phyloP scores from a whole-genome alignment of 2,888 invertebrate genomes.

The Phaonia tiefii region DNA sequence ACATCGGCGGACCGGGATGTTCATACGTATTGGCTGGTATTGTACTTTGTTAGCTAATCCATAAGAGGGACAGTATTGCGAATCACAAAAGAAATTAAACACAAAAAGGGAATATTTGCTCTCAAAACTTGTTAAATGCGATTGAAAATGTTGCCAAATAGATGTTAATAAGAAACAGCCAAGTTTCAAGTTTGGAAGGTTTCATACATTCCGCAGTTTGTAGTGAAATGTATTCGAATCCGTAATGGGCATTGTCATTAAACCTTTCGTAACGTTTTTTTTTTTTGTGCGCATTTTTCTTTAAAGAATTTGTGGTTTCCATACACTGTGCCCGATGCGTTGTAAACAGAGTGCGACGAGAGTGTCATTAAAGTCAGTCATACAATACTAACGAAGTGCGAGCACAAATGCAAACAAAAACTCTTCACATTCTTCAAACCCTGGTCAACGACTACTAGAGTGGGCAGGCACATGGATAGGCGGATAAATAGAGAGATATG shows the following conservation, averaged over 20 bases:
- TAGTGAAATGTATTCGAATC: too few relatives aligned
- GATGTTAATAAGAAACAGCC: too few relatives aligned
- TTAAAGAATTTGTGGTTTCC: neutral
- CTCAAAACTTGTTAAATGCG: too few relatives aligned
- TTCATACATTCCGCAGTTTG: too few relatives aligned
- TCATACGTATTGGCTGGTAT: too few relatives aligned
- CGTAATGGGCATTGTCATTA: too few relatives aligned
- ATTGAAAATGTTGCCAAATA: too few relatives aligned
- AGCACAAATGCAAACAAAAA: conserved; percentile 3
- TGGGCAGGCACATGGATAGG: neutral
- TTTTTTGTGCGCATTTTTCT: neutral
- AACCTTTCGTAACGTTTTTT: too few relatives aligned
- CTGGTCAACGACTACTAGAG: neutral
- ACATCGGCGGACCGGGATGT: neutral
- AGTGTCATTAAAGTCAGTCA: conserved; percentile 30
- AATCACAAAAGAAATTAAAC: too few relatives aligned
- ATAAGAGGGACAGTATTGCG: neutral
- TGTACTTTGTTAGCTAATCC: too few relatives aligned
- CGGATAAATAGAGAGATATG: neutral
- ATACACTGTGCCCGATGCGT: conserved; percentile 1
- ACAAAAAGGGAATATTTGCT: too few relatives aligned
- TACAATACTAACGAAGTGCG: conserved; percentile 17
- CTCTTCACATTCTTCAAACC: neutral
- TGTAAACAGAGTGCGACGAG: neutral
- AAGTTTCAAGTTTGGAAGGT: too few relatives aligned